A percentile compares a stretch with the other conserved stretches of the same genome.
Conservation (phyloP, 2,113 vertebrate species). For the Gorsachius goisagi region DNA sequence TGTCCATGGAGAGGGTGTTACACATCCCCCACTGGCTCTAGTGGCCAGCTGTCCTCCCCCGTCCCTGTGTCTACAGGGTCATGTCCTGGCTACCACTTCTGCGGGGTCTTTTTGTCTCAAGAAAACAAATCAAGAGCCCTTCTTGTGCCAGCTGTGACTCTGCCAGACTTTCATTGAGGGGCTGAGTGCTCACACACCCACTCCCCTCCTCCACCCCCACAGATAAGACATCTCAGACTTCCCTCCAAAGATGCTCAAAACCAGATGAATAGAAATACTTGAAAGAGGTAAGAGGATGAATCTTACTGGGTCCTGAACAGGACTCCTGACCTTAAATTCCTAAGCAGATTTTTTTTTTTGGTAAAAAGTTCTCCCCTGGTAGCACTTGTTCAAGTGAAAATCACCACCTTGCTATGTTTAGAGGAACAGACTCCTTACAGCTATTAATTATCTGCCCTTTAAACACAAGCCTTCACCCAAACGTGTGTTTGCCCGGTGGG, state of each 20-base stretch:
- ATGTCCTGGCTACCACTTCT: background rate
- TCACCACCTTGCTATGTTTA: background rate
- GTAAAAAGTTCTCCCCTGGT: background rate
- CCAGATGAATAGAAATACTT: background rate
- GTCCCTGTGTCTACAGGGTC: background rate
- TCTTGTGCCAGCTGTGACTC: background rate
- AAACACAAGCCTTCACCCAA: background rate
- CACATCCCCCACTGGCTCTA: background rate
- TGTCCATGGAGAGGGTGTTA: background rate
- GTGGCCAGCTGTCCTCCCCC: background rate
- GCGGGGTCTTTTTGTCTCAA: background rate
- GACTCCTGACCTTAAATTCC: background rate
- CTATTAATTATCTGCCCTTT: conserved; percentile 26
- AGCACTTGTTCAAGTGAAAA: background rate
- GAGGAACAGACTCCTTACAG: background rate
- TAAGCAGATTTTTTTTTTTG: background rate
- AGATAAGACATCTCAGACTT: background rate
- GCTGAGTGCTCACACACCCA: fast-evolving
- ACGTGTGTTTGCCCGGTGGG: background rate
- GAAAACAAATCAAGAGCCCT: background rate
- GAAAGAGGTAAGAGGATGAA: background rate
- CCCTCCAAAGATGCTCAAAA: background rate
- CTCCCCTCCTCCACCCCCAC: background rate
- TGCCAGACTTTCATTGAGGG: background rate
- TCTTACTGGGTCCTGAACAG: background rate